Conservation (phyloP, 2,888 invertebrate genomes). For the Linhomoeus sp. region DNA sequence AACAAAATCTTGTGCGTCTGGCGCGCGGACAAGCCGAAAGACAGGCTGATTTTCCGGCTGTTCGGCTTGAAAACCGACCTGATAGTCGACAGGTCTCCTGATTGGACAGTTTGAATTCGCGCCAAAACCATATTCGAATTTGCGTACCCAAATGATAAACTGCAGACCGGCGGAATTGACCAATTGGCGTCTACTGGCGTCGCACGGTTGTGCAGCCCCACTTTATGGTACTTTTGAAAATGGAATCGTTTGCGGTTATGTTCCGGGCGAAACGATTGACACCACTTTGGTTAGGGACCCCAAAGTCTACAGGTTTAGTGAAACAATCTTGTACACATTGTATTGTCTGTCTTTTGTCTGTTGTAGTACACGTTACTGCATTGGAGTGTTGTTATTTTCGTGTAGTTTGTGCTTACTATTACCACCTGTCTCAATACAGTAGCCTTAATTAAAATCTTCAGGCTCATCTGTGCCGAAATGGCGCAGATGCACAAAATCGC, state of each 20-base stretch:
- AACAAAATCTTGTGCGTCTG: constrained; percentile 20
- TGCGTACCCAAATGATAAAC: too few species aligned
- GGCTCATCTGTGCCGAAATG: constrained; percentile 14
- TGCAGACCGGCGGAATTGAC: constrained; percentile 1
- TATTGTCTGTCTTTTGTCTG: too few species aligned
- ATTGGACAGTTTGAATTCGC: too few species aligned
- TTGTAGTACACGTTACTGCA: too few species aligned
- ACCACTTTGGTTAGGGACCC: constrained; percentile 2
- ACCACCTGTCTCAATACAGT: too few species aligned
- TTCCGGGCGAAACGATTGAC: constrained; percentile 5
- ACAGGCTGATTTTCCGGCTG: constrained; percentile 18
- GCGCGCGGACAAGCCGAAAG: constrained; percentile 5
- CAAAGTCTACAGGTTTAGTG: too few species aligned
- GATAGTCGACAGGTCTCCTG: background rate
- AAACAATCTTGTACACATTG: too few species aligned
- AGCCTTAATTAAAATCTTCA: constrained; percentile 8
- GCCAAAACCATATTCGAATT: too few species aligned
- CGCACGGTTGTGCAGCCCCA: constrained; percentile 2
- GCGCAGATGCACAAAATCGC: constrained; percentile 13
- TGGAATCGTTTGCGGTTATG: constrained; percentile 8
- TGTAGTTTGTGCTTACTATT: too few species aligned
- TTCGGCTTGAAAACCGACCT: too few species aligned
- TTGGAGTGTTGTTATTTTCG: too few species aligned
- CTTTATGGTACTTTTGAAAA: constrained; percentile 7
- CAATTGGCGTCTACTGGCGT: constrained; percentile 3